phyloP scores from a whole-genome alignment of 2,888 invertebrate species.

The Clitarchus hookeri region DNA sequence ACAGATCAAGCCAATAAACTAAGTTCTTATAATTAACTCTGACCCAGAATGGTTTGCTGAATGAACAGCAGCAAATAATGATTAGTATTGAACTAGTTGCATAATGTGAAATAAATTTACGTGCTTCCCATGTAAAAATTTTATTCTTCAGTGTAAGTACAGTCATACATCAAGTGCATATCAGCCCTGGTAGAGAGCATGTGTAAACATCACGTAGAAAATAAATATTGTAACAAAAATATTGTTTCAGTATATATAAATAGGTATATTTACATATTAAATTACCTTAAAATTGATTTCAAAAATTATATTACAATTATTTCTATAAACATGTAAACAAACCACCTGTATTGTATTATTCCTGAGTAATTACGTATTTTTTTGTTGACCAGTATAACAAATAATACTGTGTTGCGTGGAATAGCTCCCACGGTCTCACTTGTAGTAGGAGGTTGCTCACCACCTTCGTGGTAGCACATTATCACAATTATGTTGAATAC shows the following conservation, averaged over 20 bases:
- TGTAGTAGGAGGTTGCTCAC: not conserved
- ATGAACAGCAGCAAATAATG: too few species aligned
- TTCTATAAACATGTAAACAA: not conserved
- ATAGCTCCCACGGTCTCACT: not conserved
- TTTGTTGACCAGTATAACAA: slow-evolving; percentile 7
- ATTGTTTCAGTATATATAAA: not conserved
- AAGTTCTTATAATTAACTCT: too few species aligned
- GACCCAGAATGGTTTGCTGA: too few species aligned
- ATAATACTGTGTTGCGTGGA: slow-evolving; percentile 14
- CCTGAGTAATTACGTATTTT: slow-evolving; percentile 6
- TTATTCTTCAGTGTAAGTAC: not conserved
- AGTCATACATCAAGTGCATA: not conserved
- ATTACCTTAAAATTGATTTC: not conserved
- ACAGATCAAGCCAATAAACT: too few species aligned
- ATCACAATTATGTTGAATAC: not conserved
- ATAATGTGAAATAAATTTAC: not conserved
- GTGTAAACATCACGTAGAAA: not conserved
- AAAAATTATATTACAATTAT: not conserved
- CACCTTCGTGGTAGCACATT: not conserved
- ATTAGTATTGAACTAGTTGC: too few species aligned
- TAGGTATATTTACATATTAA: not conserved
- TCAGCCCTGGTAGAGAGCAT: not conserved
- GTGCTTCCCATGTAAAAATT: slow-evolving; percentile 2
- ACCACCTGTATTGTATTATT: slow-evolving; percentile 1
- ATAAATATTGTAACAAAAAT: slow-evolving; percentile 14